A percentile compares a stretch with the other conserved stretches of the same genome.
Evolutionary conservation across 2,888 invertebrate genomes (phyloP).

Genomic region (Euplexia lucipara): DNA sequence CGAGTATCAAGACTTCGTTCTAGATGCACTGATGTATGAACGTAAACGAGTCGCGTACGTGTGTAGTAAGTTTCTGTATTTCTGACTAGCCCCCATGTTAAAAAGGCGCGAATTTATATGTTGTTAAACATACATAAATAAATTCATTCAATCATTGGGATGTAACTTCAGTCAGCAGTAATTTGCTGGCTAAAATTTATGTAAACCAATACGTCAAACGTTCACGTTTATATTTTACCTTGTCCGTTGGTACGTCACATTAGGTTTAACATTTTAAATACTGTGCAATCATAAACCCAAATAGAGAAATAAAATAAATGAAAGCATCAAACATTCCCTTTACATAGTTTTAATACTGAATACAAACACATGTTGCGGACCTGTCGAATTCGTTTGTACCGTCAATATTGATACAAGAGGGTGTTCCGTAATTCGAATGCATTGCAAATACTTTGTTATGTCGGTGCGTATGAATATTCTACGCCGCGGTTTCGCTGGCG

Average conservation of each 20-base stretch:
- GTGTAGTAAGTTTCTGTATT: too few species aligned
- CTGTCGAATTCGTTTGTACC: constrained; percentile 67
- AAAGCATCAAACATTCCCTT: constrained; percentile 18
- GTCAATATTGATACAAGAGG: constrained; percentile 67
- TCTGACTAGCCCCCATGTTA: too few species aligned
- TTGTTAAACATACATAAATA: too few species aligned
- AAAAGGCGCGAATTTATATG: too few species aligned
- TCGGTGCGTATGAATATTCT: constrained; percentile 51
- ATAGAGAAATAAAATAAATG: constrained; percentile 11
- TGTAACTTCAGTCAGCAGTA: too few species aligned
- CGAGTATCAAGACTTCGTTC: too few species aligned
- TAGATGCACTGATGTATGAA: too few species aligned
- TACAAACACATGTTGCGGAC: constrained; percentile 19
- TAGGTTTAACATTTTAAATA: constrained; percentile 6
- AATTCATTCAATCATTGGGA: too few species aligned
- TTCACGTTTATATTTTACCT: neutral
- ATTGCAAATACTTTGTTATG: constrained; percentile 63
- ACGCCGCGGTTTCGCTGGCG: constrained; percentile 40
- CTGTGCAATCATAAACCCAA: constrained; percentile 4
- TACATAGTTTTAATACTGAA: constrained; percentile 33
- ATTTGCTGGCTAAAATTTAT: neutral
- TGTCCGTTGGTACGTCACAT: neutral
- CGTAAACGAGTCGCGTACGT: too few species aligned
- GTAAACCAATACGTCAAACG: too few species aligned
- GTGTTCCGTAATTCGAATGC: constrained; percentile 48